Evolutionary conservation across 2,113 vertebrate genomes (phyloP).

Genomic region (Ramphastos sulfuratus): DNA sequence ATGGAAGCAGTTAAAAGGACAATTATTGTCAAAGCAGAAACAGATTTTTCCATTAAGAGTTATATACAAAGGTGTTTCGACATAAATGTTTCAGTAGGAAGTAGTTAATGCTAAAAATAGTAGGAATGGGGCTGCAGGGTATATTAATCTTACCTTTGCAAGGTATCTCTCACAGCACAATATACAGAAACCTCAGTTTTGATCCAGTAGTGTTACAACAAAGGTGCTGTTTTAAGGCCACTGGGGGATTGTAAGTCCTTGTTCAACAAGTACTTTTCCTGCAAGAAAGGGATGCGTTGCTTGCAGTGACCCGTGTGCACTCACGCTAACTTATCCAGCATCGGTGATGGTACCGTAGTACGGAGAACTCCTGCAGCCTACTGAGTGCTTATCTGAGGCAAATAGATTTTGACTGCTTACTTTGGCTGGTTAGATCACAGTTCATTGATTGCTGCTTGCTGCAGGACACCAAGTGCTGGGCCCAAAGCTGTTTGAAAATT

Average conservation of each 20-base stretch:
- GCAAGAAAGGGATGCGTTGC: not conserved
- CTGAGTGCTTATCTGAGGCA: slow-evolving; percentile 56
- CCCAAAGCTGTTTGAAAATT: slow-evolving; percentile 8
- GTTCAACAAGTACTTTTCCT: slow-evolving; percentile 20
- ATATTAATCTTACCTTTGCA: slow-evolving; percentile 41
- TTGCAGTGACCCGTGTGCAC: not conserved
- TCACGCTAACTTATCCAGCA: not conserved
- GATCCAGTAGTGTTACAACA: not conserved
- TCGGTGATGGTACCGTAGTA: slow-evolving; percentile 5
- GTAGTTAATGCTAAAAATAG: slow-evolving; percentile 28
- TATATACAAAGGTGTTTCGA: slow-evolving; percentile 38
- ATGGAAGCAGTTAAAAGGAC: slow-evolving; percentile 6
- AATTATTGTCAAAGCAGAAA: not conserved
- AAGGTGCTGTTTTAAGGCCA: not conserved
- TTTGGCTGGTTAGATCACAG: slow-evolving; percentile 60
- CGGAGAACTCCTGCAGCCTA: not conserved
- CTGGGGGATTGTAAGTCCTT: not conserved
- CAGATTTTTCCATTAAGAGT: slow-evolving; percentile 5
- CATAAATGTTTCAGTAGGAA: slow-evolving; percentile 59
- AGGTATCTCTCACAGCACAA: slow-evolving; percentile 22
- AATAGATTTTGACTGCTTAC: slow-evolving; percentile 67
- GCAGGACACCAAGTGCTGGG: not conserved
- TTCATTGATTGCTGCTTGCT: slow-evolving; percentile 63
- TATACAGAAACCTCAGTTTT: not conserved
- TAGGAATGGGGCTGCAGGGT: slow-evolving; percentile 20